These are phyloP conservation scores for Rosalia funebris DNA, from an alignment of 2,888 invertebrate species.

Conservation along the genomic window DNA sequence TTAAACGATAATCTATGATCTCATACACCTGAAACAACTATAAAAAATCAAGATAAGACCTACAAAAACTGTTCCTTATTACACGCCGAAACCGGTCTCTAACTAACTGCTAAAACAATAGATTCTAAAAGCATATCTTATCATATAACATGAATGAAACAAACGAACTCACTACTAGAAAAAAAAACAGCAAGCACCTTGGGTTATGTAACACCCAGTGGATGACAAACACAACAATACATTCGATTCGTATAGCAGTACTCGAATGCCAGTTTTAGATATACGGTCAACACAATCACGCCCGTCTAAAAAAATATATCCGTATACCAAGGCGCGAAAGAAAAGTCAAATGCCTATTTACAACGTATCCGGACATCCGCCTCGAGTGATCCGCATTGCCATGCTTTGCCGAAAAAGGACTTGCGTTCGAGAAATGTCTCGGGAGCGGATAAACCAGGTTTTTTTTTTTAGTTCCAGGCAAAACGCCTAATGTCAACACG, in stretches of 20 bases:
- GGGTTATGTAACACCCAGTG: not conserved
- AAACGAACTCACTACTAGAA: not conserved
- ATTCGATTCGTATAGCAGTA: not conserved
- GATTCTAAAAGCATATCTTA: too few species aligned
- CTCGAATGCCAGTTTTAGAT: not conserved
- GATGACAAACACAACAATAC: not conserved
- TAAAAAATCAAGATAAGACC: too few species aligned
- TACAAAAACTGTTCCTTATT: too few species aligned
- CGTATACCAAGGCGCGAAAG: constrained; percentile 6
- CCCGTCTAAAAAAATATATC: constrained; percentile 18
- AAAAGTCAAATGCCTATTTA: not conserved
- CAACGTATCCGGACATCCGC: constrained; percentile 13
- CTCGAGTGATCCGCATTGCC: too few species aligned
- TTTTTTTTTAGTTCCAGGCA: not conserved
- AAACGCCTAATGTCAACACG: not conserved
- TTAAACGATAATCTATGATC: too few species aligned
- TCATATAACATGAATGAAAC: too few species aligned
- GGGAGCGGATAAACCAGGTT: not conserved
- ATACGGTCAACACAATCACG: constrained; percentile 5
- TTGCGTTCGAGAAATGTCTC: not conserved
- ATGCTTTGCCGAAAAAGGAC: not conserved
- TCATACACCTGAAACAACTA: too few species aligned
- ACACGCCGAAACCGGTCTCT: too few species aligned
- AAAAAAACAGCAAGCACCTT: not conserved
- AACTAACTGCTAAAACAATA: too few species aligned